These are phyloP conservation scores for Glaucomys volans DNA, from an alignment of 2,113 vertebrate species.

Conservation along the genomic window DNA sequence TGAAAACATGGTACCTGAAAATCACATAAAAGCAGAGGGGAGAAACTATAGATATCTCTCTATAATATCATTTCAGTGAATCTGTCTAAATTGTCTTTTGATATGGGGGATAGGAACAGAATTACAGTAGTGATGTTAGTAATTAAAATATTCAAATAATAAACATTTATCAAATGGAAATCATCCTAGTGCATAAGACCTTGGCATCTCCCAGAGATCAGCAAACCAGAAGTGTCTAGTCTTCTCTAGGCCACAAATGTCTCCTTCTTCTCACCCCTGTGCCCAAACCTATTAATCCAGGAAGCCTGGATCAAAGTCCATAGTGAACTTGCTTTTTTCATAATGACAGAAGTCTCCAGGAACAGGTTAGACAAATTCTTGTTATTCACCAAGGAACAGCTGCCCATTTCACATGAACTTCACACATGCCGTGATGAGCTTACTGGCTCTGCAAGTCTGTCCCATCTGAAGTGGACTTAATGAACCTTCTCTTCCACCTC, in stretches of 20 bases:
- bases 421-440: background rate
- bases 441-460: background rate
- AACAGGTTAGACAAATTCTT: conserved; percentile 62
- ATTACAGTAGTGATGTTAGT: conserved; percentile 11
- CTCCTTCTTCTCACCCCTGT: background rate
- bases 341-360: conserved; percentile 53
- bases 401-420: conserved; percentile 34
- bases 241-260: background rate
- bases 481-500: background rate
- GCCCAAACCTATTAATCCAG: conserved; percentile 63
- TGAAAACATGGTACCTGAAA: background rate
- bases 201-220: background rate
- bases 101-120: background rate
- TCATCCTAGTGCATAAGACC: background rate
- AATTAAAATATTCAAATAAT: conserved; percentile 67
- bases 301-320: conserved; percentile 64
- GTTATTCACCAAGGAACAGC: conserved; percentile 54
- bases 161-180: conserved; percentile 47
- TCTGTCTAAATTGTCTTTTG: background rate
- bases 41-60: background rate
- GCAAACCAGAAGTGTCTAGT: background rate
- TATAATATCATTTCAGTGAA: background rate
- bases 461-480: background rate
- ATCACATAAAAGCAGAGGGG: background rate
- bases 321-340: conserved; percentile 38